Percentiles rank a stretch among this genome's conserved stretches.
Conservation (phyloP, 2,888 invertebrate genomes). For the Chymomyza amoena region DNA sequence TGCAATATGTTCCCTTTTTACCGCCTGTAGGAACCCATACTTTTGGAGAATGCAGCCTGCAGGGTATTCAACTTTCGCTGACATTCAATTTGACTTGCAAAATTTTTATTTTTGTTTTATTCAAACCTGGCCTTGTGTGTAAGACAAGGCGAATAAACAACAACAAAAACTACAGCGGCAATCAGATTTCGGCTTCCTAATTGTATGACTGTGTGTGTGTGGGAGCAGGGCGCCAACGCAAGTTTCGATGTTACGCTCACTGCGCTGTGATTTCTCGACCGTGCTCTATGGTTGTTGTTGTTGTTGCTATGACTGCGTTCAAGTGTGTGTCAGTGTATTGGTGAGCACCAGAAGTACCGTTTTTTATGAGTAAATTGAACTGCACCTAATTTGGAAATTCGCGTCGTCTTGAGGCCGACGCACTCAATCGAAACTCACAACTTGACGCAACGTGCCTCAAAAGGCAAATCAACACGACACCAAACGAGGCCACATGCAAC, state of each 20-base stretch:
- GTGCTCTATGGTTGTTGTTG: constrained; percentile 25
- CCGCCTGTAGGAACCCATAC: too few species aligned
- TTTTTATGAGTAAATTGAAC: constrained; percentile 18
- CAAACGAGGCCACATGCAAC: constrained; percentile 2
- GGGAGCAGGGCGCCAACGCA: neutral
- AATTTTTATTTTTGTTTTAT: neutral
- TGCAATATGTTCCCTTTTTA: too few species aligned
- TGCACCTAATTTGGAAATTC: constrained; percentile 37
- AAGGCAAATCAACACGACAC: constrained; percentile 13
- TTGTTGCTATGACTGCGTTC: constrained; percentile 30
- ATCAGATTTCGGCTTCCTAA: constrained; percentile 57
- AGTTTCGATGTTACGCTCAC: constrained; percentile 29
- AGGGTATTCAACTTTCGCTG: neutral
- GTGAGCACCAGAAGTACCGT: constrained; percentile 49
- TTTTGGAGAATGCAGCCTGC: too few species aligned
- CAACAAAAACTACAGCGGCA: constrained; percentile 24
- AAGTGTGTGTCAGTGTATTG: constrained; percentile 43
- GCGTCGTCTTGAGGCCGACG: constrained; percentile 50
- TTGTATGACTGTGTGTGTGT: constrained; percentile 42
- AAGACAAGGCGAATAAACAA: neutral
- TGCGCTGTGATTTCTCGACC: constrained; percentile 55
- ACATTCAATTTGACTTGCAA: neutral
- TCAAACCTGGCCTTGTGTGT: constrained; percentile 3
- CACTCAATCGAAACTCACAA: constrained; percentile 34
- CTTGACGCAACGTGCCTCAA: constrained; percentile 31